These are phyloP conservation scores for Rhogogaster chlorosoma DNA, from an alignment of 2,888 invertebrate genomes.

Conservation along the genomic window DNA sequence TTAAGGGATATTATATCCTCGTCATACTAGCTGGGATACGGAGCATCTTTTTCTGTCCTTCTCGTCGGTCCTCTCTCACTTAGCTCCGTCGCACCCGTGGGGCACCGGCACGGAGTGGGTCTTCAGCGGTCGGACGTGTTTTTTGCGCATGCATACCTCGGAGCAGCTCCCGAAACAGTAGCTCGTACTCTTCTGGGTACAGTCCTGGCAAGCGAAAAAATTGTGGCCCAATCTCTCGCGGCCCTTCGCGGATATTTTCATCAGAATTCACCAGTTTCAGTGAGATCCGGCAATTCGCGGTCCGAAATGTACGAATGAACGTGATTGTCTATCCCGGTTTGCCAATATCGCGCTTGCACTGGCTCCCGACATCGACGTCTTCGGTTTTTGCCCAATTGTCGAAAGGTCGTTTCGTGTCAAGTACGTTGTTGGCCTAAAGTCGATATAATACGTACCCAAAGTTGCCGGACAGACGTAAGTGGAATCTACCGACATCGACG, in stretches of 20 bases:
- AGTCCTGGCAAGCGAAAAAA: conserved; percentile 75
- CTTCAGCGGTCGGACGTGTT: conserved; percentile 77
- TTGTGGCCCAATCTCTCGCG: conserved; percentile 46
- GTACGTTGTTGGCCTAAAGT: conserved; percentile 35
- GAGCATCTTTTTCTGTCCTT: conserved; percentile 53
- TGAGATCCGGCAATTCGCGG: background rate
- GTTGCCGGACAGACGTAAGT: background rate
- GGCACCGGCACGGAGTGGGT: conserved; percentile 57
- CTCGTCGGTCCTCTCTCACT: conserved; percentile 54
- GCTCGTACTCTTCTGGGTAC: conserved; percentile 72
- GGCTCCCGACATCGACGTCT: background rate
- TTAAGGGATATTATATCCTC: conserved; percentile 53
- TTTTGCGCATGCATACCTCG: conserved; percentile 77
- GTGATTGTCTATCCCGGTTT: background rate
- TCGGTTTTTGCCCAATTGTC: conserved; percentile 43
- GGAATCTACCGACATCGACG: background rate
- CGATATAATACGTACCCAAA: conserved; percentile 10
- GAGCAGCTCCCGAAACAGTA: conserved; percentile 78
- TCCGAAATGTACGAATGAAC: background rate
- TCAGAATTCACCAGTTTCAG: background rate
- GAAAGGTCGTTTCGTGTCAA: conserved; percentile 31
- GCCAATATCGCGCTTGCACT: background rate
- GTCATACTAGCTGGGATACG: conserved; percentile 61
- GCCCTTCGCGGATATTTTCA: background rate
- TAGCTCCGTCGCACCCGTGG: conserved; percentile 39